Evolutionary conservation across 2,113 vertebrate species (phyloP).

Genomic region (Plotosus lineatus): DNA sequence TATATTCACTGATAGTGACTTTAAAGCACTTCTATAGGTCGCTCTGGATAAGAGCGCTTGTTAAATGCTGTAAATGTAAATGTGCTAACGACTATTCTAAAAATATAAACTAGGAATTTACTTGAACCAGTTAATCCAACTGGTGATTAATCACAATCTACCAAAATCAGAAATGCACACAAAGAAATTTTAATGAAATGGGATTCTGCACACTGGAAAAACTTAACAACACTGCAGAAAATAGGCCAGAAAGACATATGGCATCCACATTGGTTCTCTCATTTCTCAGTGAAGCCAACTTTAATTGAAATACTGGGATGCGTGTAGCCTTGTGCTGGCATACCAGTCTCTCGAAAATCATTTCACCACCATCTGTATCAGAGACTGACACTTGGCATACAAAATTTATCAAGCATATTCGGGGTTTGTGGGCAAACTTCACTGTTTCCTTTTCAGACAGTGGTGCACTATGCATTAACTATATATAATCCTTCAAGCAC

Average conservation of each 20-base stretch:
- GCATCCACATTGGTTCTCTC: constrained; percentile 5
- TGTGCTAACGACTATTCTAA: too few relatives aligned
- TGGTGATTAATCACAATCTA: too few relatives aligned
- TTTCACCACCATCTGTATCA: constrained; percentile 19
- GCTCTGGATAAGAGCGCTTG: too few relatives aligned
- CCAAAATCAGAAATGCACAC: background rate
- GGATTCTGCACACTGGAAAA: background rate
- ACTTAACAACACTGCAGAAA: background rate
- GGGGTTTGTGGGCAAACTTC: background rate
- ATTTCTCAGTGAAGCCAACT: constrained; percentile 1
- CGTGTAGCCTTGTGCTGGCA: constrained; percentile 10
- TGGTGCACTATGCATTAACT: background rate
- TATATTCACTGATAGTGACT: too few relatives aligned
- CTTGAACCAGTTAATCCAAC: background rate
- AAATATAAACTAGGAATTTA: background rate
- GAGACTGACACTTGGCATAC: constrained; percentile 7
- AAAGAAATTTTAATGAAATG: background rate
- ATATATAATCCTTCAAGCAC: background rate
- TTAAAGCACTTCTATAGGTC: too few relatives aligned
- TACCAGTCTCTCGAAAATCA: background rate
- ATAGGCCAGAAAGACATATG: constrained; percentile 11
- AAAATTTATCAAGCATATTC: background rate
- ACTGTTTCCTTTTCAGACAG: constrained; percentile 1
- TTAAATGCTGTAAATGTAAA: too few relatives aligned
- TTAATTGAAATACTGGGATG: constrained; percentile 11